Evolutionary conservation across 2,888 invertebrate species (phyloP), one percentile per base, ranked within the genome.

Genomic region (Drosophila ezoana): DNA sequence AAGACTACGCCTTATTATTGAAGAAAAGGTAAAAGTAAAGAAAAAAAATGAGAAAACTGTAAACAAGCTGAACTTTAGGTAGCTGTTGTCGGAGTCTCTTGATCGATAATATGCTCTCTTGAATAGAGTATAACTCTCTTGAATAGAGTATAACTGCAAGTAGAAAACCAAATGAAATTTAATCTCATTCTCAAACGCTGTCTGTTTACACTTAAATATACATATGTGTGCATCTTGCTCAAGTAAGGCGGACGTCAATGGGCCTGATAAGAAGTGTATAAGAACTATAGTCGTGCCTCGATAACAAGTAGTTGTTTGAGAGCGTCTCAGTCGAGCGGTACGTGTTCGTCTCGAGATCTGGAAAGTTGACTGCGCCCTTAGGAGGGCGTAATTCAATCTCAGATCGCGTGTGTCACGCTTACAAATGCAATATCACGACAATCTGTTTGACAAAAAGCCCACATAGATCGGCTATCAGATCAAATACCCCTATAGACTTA

Each of bases 231-330:
- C 6, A 38, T 28, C n/a, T n/a, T 11, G 49, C 16, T 37, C 32
- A 41, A 10, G 8, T 28, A 28, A 8, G 2, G 28, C 1, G 8
- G 8, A 23, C 6, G 23, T 35, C 43, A 18, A 33, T 41, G 23
- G 4, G 23, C 4, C 41, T 58, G 74, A 61, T 76, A 69, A 74
- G 54, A 33, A 13, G 10, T 11, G 40, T 61, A 64, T 79, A 75
- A 75, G 38, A 64, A 28, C 8, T 44, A 20, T 43, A 8, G 10
- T 28, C 14, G 9, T 32, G 20, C 47, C 6, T 10, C 9, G 41
- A 9, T 4, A 13, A 16, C n/a, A 13, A 28, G 0, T 58, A 76
- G 79, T 76, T 58, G 60, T 18, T 47, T 32, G 44, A 9, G 32
- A 43, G 40, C 43, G 60, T 44, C 75, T 58, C 20, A 58, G 8